A percentile compares a stretch with the other conserved stretches of the same genome.
These are phyloP conservation scores for Poecilia wingei DNA, from an alignment of 2,797 vertebrate species.

Conservation along the genomic window DNA sequence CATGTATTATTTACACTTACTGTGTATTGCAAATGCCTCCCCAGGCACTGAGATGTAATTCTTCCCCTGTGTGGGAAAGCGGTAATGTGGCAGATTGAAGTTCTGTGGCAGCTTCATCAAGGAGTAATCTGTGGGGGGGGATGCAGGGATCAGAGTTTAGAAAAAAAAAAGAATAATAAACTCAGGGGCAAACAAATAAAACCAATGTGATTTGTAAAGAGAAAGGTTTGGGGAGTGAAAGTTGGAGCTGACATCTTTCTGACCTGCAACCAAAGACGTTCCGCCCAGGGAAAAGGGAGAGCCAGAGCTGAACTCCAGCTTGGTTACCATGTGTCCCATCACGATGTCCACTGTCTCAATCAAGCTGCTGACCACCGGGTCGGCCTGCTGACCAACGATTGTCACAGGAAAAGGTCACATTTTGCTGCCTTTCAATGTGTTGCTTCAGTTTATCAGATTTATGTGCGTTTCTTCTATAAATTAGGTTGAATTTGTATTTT, in stretches of 20 bases:
- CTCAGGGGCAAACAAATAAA: slow-evolving; percentile 7
- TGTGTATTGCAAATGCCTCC: slow-evolving; percentile 86
- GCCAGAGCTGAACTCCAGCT: slow-evolving; percentile 69
- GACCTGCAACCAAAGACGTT: slow-evolving; percentile 90
- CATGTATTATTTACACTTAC: slow-evolving; percentile 79
- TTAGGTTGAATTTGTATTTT: not conserved
- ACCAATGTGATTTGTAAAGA: not conserved
- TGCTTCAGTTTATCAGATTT: not conserved
- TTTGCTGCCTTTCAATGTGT: not conserved
- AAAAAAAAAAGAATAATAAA: slow-evolving; percentile 27
- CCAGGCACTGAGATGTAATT: slow-evolving; percentile 92
- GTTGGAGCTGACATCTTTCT: slow-evolving; percentile 52
- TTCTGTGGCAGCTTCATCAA: slow-evolving; percentile 85
- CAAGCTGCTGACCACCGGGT: slow-evolving; percentile 78
- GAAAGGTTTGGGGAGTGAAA: not conserved
- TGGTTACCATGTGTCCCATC: slow-evolving; percentile 85
- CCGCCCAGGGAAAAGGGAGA: slow-evolving; percentile 81
- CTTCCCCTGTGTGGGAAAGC: slow-evolving; percentile 89
- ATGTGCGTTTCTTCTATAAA: not conserved
- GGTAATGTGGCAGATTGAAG: slow-evolving; percentile 85
- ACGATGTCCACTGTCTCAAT: slow-evolving; percentile 88
- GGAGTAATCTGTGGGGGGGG: slow-evolving; percentile 85
- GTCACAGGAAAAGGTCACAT: slow-evolving; percentile 9
- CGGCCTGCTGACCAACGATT: slow-evolving; percentile 68
- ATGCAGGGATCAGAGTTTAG: slow-evolving; percentile 30